A percentile compares a stretch with the other conserved stretches of the same genome.
Conservation (phyloP, 1,140 invertebrate genomes). For the Meloidogyne chitwoodi region DNA sequence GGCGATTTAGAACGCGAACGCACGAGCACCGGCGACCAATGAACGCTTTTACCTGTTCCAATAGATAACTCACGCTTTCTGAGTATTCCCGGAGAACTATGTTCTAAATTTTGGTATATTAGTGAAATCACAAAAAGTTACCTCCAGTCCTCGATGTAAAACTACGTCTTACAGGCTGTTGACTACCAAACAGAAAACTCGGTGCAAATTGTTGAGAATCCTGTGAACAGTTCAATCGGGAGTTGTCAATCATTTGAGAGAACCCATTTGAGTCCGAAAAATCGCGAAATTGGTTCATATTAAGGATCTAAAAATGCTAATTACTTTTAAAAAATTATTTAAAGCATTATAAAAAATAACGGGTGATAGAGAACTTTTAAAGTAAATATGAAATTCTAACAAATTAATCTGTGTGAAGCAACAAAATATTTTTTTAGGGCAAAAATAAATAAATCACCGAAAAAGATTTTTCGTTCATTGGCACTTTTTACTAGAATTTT, state of each 20-base stretch:
- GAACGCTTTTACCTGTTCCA: conserved; percentile 25
- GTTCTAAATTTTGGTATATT: conserved; percentile 4
- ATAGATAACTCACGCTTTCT: conserved; percentile 9
- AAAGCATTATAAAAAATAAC: too few species aligned
- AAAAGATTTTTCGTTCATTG: background rate
- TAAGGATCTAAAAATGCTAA: background rate
- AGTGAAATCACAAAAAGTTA: background rate
- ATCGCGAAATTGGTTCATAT: background rate
- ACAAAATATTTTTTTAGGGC: too few species aligned
- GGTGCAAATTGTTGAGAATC: conserved; percentile 24
- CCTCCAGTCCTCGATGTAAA: conserved; percentile 5
- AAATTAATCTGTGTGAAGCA: too few species aligned
- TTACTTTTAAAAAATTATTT: too few species aligned
- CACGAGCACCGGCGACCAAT: conserved; percentile 34
- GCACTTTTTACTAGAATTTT: background rate
- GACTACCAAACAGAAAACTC: conserved; percentile 30
- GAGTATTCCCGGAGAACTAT: conserved; percentile 21
- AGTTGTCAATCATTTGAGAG: background rate
- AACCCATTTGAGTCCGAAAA: background rate
- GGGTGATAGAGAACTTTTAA: too few species aligned
- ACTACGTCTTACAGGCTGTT: conserved; percentile 23
- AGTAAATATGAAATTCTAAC: too few species aligned
- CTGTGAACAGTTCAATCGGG: background rate
- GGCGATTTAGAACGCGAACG: conserved; percentile 23
- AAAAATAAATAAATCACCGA: too few species aligned